These are phyloP conservation scores for Eulemur albifrons DNA, from an alignment of 2,797 vertebrate species.

Conservation along the genomic window DNA sequence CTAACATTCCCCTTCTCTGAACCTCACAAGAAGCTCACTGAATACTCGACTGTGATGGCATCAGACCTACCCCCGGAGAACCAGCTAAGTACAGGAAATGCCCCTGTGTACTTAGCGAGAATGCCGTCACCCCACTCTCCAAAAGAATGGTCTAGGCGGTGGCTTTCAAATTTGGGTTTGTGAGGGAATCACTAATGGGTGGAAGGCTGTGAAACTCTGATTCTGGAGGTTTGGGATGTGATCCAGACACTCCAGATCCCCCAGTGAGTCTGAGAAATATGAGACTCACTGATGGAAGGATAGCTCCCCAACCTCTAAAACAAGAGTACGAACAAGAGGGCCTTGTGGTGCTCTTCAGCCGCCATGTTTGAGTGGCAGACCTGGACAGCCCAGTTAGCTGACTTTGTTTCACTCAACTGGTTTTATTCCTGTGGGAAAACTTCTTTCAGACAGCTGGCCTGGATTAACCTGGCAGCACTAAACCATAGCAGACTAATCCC, in stretches of 20 bases:
- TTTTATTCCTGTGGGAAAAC: background rate
- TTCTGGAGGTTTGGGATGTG: background rate
- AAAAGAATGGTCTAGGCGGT: background rate
- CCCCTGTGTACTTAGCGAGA: background rate
- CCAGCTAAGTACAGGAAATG: background rate
- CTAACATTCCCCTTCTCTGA: background rate
- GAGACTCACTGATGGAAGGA: background rate
- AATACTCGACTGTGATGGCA: background rate
- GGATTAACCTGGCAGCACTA: background rate
- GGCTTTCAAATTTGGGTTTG: background rate
- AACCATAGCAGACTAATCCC: background rate
- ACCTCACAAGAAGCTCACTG: background rate
- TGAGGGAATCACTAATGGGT: background rate
- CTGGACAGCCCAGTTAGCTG: background rate
- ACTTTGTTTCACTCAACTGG: background rate
- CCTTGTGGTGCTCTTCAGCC: background rate
- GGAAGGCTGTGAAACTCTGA: background rate
- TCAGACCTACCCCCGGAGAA: background rate
- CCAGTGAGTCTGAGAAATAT: background rate
- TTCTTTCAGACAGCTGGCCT: background rate
- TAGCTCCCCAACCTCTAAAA: background rate
- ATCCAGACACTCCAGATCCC: background rate
- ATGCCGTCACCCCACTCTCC: background rate
- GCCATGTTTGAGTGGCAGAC: background rate
- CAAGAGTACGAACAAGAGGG: background rate